Base-by-base conservation (phyloP, 2,113 vertebrate genomes). In the Heptranchias perlo region DNA sequence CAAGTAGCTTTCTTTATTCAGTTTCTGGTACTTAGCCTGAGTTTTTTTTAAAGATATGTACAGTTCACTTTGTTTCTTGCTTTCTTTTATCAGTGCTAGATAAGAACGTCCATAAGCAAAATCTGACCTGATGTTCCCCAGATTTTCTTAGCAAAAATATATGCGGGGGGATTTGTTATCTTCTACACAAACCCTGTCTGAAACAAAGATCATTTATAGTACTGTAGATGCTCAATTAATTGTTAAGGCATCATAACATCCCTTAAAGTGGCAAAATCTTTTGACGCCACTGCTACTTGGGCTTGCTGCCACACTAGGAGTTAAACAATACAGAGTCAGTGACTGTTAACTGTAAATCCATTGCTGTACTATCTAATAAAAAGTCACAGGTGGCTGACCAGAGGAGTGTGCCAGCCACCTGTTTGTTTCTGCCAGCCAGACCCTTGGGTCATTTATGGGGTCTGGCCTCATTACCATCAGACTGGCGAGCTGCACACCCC, bases 51-150 rank as follows among this genome's bases (percentile, higher is more conserved):
- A 95, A 95, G 69, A 49, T 14, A 95, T 65, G 28, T 49, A 31
- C 25, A 69, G 44, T 67, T 67, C 28, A 23, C 49, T 69, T 69
- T 69, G 28, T 69, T 67, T 67, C 65, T 14, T 25, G 92, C 18
- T 65, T 69, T 52, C 61, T 95, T 69, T 69, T 67, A 95, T 95
- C 64, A 49, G 62, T 52, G 47, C 65, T 69, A 69, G 28, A n/a
- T 95, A 95, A 44, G n/a, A 21, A 82, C 16, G 18, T 82, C 78
- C 78, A 82, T 44, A 21, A 95, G 65, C 47, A 95, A 69, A 31
- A 62, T 49, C 94, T 95, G 64, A 7, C 11, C 35, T 95, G 94
- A 52, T 52, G n/a, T 95, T 95, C 64, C 16, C 94, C 94, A 73
- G 58, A 49, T 95, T 69, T 69, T 52, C 94, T 69, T 95, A 49